Percentiles rank a stretch among this genome's conserved stretches.
phyloP scores from a whole-genome alignment of 2,113 vertebrate genomes.

The Neolamprologus brichardi region DNA sequence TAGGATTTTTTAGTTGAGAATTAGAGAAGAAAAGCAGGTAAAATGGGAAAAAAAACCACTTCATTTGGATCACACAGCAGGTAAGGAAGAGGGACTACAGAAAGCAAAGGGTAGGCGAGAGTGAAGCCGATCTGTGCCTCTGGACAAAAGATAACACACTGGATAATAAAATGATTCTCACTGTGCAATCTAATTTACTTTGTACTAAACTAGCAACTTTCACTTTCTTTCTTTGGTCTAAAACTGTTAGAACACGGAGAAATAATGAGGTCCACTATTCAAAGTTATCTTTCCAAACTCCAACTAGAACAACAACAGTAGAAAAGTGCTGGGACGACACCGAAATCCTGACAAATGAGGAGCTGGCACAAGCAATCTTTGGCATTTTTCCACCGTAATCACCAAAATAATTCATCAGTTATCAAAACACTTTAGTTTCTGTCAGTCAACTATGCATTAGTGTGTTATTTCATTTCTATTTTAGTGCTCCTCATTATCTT shows the following conservation, averaged over 20 bases:
- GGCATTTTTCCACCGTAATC: neutral
- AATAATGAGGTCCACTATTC: neutral
- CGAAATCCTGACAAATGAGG: neutral
- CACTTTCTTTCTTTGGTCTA: neutral
- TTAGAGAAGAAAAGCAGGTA: neutral
- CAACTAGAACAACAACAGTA: neutral
- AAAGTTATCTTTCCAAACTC: neutral
- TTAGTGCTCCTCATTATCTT: neutral
- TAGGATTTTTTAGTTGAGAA: neutral
- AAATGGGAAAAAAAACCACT: rapidly evolving
- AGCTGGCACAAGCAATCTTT: neutral
- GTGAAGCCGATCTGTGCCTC: neutral
- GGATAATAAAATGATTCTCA: neutral
- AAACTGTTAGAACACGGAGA: neutral
- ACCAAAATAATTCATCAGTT: neutral
- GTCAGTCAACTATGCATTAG: neutral
- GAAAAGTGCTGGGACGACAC: neutral
- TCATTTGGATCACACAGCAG: neutral
- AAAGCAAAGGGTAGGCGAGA: neutral
- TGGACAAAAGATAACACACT: neutral
- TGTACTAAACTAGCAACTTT: neutral
- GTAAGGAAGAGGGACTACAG: neutral
- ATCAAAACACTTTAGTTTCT: neutral
- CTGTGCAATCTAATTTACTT: neutral
- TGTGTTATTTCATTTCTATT: neutral